These are phyloP conservation scores for Orchestes rusci DNA, from an alignment of 2,888 invertebrate species.

Conservation along the genomic window DNA sequence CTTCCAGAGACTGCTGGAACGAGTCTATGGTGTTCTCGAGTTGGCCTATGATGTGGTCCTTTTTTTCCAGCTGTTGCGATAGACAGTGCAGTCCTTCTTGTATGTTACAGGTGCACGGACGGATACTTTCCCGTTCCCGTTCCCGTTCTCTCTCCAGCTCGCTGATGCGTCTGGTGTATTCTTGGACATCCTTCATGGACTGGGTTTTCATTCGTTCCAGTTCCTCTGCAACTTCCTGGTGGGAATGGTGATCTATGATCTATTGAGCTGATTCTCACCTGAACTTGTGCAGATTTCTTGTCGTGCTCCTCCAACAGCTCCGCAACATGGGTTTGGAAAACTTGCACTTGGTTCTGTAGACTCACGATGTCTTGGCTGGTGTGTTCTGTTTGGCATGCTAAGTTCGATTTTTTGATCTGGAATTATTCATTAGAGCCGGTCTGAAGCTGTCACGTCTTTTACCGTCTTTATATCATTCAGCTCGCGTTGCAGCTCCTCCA, in stretches of 20 bases:
- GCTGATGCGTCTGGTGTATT: conserved; percentile 8
- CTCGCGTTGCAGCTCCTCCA: conserved; percentile 2
- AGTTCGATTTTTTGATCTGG: no score
- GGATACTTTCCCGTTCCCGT: no score
- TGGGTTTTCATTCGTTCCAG: conserved; percentile 13
- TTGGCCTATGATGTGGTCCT: conserved; percentile 21
- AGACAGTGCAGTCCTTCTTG: no score
- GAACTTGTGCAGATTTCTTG: conserved; percentile 14
- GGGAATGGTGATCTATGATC: no score
- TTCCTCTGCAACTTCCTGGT: conserved; percentile 10
- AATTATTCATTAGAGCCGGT: no score
- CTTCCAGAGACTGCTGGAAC: conserved; percentile 13
- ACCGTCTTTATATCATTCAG: conserved; percentile 9
- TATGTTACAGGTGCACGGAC: no score
- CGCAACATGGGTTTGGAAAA: conserved; percentile 15
- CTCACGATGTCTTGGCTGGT: conserved; percentile 14
- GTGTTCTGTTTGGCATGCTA: no score
- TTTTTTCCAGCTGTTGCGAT: no score
- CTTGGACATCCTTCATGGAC: conserved; percentile 15
- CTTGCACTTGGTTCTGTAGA: conserved; percentile 9
- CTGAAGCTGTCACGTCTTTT: no score
- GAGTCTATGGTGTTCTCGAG: conserved; percentile 17
- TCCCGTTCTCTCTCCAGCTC: conserved; percentile 14
- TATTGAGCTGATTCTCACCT: conserved; percentile 7
- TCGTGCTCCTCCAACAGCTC: conserved; percentile 18